Percentiles rank a stretch among this genome's conserved stretches.
Conservation (phyloP, 92 coral and sea anemone species). For the Siderastrea siderea region DNA sequence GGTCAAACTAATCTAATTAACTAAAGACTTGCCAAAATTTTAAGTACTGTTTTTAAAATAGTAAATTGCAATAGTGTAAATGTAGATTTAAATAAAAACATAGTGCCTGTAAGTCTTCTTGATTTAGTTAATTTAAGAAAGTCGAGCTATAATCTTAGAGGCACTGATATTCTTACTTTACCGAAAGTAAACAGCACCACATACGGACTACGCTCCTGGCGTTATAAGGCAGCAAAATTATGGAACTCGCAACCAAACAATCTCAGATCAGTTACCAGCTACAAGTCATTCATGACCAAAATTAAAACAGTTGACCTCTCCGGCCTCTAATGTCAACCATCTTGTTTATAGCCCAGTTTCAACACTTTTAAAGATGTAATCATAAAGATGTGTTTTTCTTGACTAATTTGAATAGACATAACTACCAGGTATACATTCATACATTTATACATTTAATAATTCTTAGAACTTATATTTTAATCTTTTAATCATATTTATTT, state of each 20-base stretch:
- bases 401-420: too few relatives aligned
- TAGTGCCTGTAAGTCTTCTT: neutral
- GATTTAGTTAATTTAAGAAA: neutral
- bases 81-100: neutral
- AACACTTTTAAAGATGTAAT: neutral
- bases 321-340: neutral
- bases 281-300: neutral
- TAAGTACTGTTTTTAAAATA: neutral
- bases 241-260: constrained; percentile 1
- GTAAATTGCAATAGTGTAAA: neutral
- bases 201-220: constrained; percentile 1
- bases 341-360: neutral
- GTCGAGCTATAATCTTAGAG: neutral
- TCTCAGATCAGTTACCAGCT: neutral
- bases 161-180: neutral
- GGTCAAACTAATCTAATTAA: neutral
- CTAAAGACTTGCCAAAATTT: neutral
- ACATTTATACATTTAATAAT: neutral
- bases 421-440: neutral
- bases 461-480: too few relatives aligned
- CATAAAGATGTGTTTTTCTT: neutral
- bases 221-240: neutral
- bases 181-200: neutral
- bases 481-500: too few relatives aligned
- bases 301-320: neutral